Evolutionary conservation across 2,797 vertebrate genomes (phyloP), one percentile per base, ranked within the genome.

Genomic region (Characodon lateralis): DNA sequence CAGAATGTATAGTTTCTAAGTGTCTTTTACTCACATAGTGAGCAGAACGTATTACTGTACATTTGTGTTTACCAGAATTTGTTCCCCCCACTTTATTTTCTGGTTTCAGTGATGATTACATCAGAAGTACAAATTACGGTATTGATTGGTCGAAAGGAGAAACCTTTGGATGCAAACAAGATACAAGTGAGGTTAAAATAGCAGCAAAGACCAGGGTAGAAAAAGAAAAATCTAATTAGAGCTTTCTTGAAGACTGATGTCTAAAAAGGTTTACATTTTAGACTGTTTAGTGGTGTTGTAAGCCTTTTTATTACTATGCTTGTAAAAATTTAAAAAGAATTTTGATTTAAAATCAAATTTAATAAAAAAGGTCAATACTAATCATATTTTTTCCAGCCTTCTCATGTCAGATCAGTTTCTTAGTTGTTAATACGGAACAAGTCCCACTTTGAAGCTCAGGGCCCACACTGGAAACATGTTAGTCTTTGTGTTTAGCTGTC

Each of bases 61-160:
- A 9, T 77, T 74, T 24, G 39, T 71, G 66, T 78, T 93, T 93
- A 90, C 90, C 84, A 92, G 90, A 93, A 92, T 24, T 71, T 58
- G 68, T 65, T 0, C 65, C 43, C 82, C 81, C 85, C 79, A 55
- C 35, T 61, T 20, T 59, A 81, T 68, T 12, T 53, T 61, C 56
- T 35, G 20, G 86, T 89, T 90, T 92, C 77, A 73, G 77, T 81
- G 72, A 46, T 70, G 56, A 43, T 48, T 66, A 31, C 13, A 65
- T 24, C 43, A 65, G 12, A 78, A 43, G 26, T 59, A 16, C 35
- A 58, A 43, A 43, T n/a, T 18, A 12, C 63, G 20, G 24, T 56
- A 87, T n/a, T 83, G 81, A 87, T 81, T 26, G 56, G 39, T 13
- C 10, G 16, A 56, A 53, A 46, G 24, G 24, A 83, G 72, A 83